phyloP scores from a whole-genome alignment of 2,888 invertebrate species.

The Capitulum mitella region DNA sequence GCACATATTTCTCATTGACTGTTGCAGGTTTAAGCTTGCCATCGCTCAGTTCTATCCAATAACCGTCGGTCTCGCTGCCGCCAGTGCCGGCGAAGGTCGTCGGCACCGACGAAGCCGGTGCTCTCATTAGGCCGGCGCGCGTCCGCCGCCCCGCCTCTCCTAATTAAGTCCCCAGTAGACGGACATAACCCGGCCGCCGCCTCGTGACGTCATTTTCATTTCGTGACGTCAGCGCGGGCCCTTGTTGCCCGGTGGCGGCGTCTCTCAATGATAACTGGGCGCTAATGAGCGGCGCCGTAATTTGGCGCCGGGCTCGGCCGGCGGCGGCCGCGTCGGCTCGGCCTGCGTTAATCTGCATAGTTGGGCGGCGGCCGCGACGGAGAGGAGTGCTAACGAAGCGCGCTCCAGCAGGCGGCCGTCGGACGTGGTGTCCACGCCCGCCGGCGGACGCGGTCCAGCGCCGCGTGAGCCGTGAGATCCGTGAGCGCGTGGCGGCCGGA shows the following conservation, averaged over 20 bases:
- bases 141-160: not conserved
- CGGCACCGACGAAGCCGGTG: not conserved
- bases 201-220: constrained; percentile 12
- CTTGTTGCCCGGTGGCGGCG: not conserved
- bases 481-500: no score
- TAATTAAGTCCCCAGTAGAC: constrained; percentile 20
- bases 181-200: not conserved
- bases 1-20: no score
- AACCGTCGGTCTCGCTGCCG: no score
- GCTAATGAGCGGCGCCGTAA: constrained; percentile 11
- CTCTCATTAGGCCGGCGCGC: not conserved
- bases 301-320: not conserved
- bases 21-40: no score
- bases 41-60: no score
- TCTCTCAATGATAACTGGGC: not conserved
- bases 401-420: no score
- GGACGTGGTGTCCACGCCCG: no score
- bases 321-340: not conserved
- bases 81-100: no score
- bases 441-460: no score
- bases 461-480: no score
- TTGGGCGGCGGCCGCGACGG: not conserved
- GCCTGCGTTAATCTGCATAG: not conserved
- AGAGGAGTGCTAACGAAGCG: not conserved
- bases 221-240: constrained; percentile 8